phyloP scores from a whole-genome alignment of 2,113 vertebrate genomes.

The Neodon shergylaensis region DNA sequence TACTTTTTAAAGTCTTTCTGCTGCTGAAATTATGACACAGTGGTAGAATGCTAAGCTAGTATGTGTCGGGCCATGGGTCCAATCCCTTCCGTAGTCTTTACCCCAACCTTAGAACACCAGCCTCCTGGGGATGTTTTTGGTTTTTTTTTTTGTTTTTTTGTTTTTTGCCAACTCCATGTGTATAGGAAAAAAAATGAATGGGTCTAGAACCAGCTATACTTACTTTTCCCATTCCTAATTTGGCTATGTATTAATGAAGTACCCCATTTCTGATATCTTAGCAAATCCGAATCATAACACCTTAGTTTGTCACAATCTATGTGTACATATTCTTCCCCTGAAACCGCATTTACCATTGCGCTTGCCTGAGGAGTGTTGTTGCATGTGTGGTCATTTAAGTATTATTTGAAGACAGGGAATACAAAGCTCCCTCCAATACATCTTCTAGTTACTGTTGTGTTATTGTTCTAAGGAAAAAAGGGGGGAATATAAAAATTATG shows the following conservation, averaged over 20 bases:
- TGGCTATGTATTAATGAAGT: not conserved
- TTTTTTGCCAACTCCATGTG: not conserved
- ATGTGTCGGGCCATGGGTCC: not conserved
- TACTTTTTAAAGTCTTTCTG: not conserved
- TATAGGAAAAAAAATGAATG: constrained; percentile 23
- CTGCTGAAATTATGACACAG: not conserved
- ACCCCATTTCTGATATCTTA: constrained; percentile 54
- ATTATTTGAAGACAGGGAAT: not conserved
- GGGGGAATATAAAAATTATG: not conserved
- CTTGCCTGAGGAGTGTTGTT: not conserved
- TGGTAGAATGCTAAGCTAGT: not conserved
- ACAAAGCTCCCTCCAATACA: not conserved
- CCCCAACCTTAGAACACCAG: not conserved
- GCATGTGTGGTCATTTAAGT: not conserved
- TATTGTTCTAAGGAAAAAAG: not conserved
- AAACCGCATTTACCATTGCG: not conserved
- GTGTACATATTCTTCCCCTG: not conserved
- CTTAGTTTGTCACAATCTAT: constrained; percentile 23
- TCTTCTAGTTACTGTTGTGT: not conserved
- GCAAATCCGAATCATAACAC: not conserved
- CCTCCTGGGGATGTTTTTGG: not conserved
- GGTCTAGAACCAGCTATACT: not conserved
- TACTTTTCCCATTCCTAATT: constrained; percentile 37
- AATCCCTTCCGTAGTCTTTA: not conserved
- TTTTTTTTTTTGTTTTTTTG: not conserved